Evolutionary conservation across 2,113 vertebrate genomes (phyloP).

Genomic region (Urocolius indicus): DNA sequence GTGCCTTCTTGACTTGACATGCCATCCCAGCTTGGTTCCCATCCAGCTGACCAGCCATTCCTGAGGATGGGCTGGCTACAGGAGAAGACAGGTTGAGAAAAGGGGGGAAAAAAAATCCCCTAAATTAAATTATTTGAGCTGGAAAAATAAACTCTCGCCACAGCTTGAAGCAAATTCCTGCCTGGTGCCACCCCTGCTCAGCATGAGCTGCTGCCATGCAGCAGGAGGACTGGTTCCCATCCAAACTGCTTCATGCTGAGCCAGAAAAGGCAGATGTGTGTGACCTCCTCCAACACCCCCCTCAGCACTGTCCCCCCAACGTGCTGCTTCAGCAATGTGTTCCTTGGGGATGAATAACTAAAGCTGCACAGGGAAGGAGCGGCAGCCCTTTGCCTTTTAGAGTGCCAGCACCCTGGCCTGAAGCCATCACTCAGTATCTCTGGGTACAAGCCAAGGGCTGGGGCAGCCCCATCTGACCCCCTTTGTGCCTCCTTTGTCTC

Average conservation of each 20-base stretch:
- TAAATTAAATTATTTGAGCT: background rate
- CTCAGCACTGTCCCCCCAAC: rapidly evolving
- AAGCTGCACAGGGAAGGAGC: background rate
- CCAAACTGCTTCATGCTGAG: background rate
- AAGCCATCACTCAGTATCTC: rapidly evolving
- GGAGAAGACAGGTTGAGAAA: background rate
- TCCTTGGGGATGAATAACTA: rapidly evolving
- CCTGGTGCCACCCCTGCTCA: background rate
- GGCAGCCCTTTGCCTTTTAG: background rate
- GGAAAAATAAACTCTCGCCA: background rate
- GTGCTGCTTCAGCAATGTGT: rapidly evolving
- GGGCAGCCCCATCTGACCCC: background rate
- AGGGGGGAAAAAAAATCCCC: background rate
- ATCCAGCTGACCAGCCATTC: background rate
- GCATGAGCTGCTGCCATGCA: background rate
- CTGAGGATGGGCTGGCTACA: background rate
- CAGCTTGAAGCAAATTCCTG: background rate
- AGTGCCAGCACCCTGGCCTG: background rate
- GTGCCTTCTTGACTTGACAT: background rate
- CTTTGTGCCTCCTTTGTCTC: background rate
- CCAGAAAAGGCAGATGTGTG: background rate
- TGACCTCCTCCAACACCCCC: background rate
- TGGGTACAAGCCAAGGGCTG: background rate
- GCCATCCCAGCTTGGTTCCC: background rate
- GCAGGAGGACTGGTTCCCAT: background rate